Base-by-base conservation (phyloP, 2,797 vertebrate species). In the Varecia variegata region DNA sequence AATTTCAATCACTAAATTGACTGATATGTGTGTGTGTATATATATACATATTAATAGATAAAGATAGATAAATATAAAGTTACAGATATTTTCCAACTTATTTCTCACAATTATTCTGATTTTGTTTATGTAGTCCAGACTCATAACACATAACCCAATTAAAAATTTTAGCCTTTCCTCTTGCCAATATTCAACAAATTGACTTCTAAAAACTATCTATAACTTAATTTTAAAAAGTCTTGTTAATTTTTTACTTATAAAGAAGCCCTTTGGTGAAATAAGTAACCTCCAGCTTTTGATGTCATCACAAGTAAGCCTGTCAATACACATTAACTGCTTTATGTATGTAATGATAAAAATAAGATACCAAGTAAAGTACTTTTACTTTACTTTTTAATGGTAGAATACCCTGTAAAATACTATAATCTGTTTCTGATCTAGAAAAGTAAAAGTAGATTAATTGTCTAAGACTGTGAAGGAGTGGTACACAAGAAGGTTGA, bases 191-290 rank as follows among this genome's bases (percentile, higher is more conserved):
- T 94, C 87, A 96, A 95, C 71, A 96, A 98, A 97, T 52, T 96
- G 92, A 74, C 84, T 93, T 58, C 90, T 94, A 94, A 97, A 95
- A 96, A 87, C 88, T 98, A 96, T 93, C 93, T 95, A 93, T 83
- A 96, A 94, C 94, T 98, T 98, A 98, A 98, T 98, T 98, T 98
- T 98, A 97, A 92, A 23, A 94, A 97, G 77, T 83, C 73, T 97
- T 98, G 97, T 97, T 98, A 98, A 98, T 96, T 91, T 81, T 93
- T 94, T 90, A 81, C 96, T 97, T 97, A 83, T 97, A 97, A 97
- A 95, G 95, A 96, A 98, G 97, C 91, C 80, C 92, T 97, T 96
- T 97, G 92, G n/a, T 91, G 87, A 94, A 98, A 97, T 96, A 97
- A 98, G 88, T 97, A 97, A 96, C 94, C 94, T 98, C 94, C 58